Percentiles rank a stretch among this genome's conserved stretches.
Conservation (phyloP, 2,888 invertebrate genomes). For the Leptopilina syphax region DNA sequence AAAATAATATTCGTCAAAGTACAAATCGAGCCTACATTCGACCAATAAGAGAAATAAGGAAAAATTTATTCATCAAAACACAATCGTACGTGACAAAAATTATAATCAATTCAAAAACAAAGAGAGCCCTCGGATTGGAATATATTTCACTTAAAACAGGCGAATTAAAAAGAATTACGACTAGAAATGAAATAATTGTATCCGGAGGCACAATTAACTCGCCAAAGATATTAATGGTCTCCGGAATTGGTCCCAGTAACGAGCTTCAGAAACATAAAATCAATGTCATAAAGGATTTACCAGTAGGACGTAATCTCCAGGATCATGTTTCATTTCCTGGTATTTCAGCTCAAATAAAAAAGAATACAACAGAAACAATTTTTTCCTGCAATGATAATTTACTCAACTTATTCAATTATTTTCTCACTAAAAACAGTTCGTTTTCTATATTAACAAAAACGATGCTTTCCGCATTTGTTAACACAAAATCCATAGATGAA, state of each 20-base stretch:
- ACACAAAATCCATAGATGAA: slow-evolving; percentile 89
- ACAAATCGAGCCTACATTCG: slow-evolving; percentile 87
- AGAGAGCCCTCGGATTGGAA: slow-evolving; percentile 83
- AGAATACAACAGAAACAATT: slow-evolving; percentile 81
- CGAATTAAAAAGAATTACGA: slow-evolving; percentile 76
- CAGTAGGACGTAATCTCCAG: slow-evolving; percentile 89
- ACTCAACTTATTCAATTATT: slow-evolving; percentile 90
- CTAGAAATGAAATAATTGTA: slow-evolving; percentile 86
- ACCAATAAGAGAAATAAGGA: slow-evolving; percentile 80
- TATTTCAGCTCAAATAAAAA: slow-evolving; percentile 66
- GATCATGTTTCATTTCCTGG: slow-evolving; percentile 83
- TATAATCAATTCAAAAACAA: slow-evolving; percentile 81
- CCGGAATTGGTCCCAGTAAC: slow-evolving; percentile 86
- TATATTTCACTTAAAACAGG: slow-evolving; percentile 80
- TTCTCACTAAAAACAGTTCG: slow-evolving; percentile 90
- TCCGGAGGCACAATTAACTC: slow-evolving; percentile 88
- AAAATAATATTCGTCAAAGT: slow-evolving; percentile 85
- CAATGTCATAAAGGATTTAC: slow-evolving; percentile 81
- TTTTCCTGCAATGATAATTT: slow-evolving; percentile 87
- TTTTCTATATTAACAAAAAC: slow-evolving; percentile 78
- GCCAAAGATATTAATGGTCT: slow-evolving; percentile 90
- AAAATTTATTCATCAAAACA: slow-evolving; percentile 64
- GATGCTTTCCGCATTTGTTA: slow-evolving; percentile 90
- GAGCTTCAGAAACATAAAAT: slow-evolving; percentile 81
- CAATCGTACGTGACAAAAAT: slow-evolving; percentile 86